A percentile compares a stretch with the other conserved stretches of the same genome.
Evolutionary conservation across 2,113 vertebrate species (phyloP).

Genomic region (Zootoca vivipara): DNA sequence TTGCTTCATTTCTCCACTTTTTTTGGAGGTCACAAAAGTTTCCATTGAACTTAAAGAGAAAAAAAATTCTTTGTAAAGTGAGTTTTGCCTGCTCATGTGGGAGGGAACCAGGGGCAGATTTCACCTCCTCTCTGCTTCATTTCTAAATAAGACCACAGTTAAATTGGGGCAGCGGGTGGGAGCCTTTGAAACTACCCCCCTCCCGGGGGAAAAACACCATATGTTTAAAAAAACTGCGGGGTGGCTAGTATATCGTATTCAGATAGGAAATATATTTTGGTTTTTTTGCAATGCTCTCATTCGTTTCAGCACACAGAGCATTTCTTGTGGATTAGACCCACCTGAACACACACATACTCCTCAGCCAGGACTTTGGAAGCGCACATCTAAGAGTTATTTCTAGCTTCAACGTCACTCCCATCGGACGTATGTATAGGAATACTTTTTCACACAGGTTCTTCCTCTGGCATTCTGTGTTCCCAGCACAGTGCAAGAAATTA

Average conservation of each 20-base stretch:
- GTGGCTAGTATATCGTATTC: neutral
- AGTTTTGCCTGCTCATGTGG: conserved; percentile 9
- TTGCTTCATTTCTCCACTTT: conserved; percentile 78
- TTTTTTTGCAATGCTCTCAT: neutral
- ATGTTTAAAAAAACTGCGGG: neutral
- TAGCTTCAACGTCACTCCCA: neutral
- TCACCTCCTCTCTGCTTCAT: conserved; percentile 1
- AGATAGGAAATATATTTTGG: neutral
- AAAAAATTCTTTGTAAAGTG: conserved; percentile 50
- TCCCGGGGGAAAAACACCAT: neutral
- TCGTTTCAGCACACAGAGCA: neutral
- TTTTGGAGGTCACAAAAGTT: conserved; percentile 73
- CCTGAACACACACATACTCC: neutral
- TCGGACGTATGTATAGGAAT: neutral
- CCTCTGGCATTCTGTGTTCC: neutral
- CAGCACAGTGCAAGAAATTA: neutral
- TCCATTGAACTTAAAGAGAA: conserved; percentile 37
- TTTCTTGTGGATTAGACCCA: neutral
- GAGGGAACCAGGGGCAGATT: conserved; percentile 14
- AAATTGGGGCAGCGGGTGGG: neutral
- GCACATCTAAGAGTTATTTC: neutral
- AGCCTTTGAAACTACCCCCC: neutral
- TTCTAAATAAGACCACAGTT: conserved; percentile 6
- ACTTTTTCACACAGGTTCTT: neutral
- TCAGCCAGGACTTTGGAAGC: neutral